Conservation (phyloP, 2,888 invertebrate genomes). For the Tetanocera ferruginea region DNA sequence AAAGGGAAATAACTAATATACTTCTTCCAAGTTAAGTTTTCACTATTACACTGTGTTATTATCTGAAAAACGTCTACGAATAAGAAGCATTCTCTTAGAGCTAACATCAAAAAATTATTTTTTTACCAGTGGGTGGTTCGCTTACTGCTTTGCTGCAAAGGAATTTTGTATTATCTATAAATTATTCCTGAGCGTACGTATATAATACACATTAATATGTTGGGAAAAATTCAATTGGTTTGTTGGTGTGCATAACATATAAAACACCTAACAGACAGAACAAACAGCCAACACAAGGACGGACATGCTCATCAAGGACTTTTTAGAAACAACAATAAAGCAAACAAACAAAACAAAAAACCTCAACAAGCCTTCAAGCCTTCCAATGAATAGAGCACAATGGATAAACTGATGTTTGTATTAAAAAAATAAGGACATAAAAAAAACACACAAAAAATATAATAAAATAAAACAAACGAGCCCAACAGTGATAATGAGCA, state of each 20-base stretch:
- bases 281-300: conserved; percentile 18
- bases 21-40: no score
- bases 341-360: conserved; percentile 31
- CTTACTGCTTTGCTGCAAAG: not conserved
- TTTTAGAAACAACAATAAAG: conserved; percentile 24
- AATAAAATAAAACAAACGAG: no score
- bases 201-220: not conserved
- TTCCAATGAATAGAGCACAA: not conserved
- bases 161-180: conserved; percentile 4
- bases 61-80: no score
- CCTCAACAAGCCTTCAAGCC: not conserved
- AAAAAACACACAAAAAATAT: no score
- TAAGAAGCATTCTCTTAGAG: no score
- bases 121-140: not conserved
- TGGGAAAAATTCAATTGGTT: conserved; percentile 33
- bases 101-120: no score
- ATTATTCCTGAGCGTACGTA: not conserved
- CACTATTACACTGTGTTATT: no score
- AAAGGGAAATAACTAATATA: no score
- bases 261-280: conserved; percentile 17
- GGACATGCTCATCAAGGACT: not conserved
- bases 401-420: not conserved
- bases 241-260: conserved; percentile 13
- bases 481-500: no score
- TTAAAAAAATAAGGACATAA: no score